Conservation (phyloP, 2,888 invertebrate species). For the Athalia circularis region DNA sequence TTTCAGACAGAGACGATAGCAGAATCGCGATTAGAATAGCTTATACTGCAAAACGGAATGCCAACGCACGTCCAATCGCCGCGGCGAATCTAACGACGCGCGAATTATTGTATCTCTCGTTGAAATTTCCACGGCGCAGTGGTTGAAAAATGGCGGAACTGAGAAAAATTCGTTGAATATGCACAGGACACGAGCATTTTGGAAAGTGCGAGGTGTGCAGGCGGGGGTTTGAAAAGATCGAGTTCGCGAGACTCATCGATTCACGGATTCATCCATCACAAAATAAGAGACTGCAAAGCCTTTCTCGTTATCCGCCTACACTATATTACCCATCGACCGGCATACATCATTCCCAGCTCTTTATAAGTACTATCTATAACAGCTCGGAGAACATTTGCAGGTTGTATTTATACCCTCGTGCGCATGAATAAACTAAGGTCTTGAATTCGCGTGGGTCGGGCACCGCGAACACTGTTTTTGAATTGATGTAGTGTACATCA, state of each 20-base stretch:
- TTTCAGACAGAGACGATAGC: background rate
- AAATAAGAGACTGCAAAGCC: slow-evolving; percentile 48
- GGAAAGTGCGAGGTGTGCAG: too few species aligned
- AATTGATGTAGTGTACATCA: slow-evolving; percentile 68
- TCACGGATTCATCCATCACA: slow-evolving; percentile 25
- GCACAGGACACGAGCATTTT: too few species aligned
- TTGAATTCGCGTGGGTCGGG: slow-evolving; percentile 63
- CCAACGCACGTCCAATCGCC: background rate
- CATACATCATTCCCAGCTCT: slow-evolving; percentile 69
- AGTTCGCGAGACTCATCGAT: background rate
- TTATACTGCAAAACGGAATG: slow-evolving; percentile 23
- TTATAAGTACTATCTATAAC: slow-evolving; percentile 70
- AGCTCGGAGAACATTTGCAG: slow-evolving; percentile 70
- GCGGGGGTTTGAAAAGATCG: background rate
- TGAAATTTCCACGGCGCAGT: too few species aligned
- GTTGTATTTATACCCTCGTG: slow-evolving; percentile 58
- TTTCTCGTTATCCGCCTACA: slow-evolving; percentile 73
- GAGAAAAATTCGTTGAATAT: too few species aligned
- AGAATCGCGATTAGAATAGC: slow-evolving; percentile 7
- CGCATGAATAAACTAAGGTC: slow-evolving; percentile 48
- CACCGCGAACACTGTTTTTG: slow-evolving; percentile 55
- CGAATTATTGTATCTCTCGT: too few species aligned
- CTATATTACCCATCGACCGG: slow-evolving; percentile 71
- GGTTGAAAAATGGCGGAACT: too few species aligned
- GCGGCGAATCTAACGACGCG: too few species aligned